Base-by-base conservation (phyloP, 2,888 invertebrate genomes). In the Selenia dentaria region DNA sequence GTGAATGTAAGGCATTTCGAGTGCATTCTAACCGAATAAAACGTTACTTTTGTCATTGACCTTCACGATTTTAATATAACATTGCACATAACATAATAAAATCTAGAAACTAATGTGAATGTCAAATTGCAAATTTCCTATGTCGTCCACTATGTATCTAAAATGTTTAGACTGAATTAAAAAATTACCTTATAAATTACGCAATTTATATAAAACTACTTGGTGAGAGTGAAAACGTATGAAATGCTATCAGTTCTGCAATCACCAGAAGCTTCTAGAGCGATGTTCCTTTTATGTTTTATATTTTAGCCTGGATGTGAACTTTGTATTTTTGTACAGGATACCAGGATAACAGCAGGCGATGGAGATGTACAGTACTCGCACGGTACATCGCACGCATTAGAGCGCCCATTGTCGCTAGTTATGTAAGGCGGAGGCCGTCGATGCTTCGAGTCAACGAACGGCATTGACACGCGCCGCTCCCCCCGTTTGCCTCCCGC, bases 341-440 rank as follows among this genome's bases (percentile, higher is more conserved):
- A 40, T 51, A 39, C 35, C 35, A 37, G 37, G 45, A 38, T 13
- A 11, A 34, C 43, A 50, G 40, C 45, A 47, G 43, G 43, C 26
- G 24, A 3, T 13, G 40, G 39, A 41, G 32, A 41, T 16, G 32
- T 39, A 44, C 44, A 51, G 56, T 36, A 20, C 57, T 64, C 60
- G 63, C 59, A 59, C 62, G 70, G 79, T 74, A 82, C 80, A 83
- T 81, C 79, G 67, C 79, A 85, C 81, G 84, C 83, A 83, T 77
- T 81, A 72, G 72, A 75, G 67, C 79, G 80, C 77, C 81, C 76
- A 83, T 87, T 86, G 89, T 87, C 83, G 89, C 68, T 84, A 85
- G 87, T 89, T 90, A 90, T 90, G 89, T 90, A 90, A 90, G 88
- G 79, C 79, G 80, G 89, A 87, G 89, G 88, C 79, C 83, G 76